Evolutionary conservation across 1,140 invertebrate species (phyloP), one percentile per base, ranked within the genome.

Genomic region (Ephestia elutella): DNA sequence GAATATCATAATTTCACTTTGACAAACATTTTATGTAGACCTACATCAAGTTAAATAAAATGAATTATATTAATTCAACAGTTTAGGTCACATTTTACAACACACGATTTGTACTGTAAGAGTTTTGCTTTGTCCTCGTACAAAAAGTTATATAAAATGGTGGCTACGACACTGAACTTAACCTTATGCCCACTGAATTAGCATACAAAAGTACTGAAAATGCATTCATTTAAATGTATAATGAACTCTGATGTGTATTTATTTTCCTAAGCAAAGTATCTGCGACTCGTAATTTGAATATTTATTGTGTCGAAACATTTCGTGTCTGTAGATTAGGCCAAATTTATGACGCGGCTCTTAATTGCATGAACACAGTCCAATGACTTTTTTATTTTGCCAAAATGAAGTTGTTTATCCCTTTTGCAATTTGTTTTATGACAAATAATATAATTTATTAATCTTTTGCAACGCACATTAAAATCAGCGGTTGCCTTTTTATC

Each of bases 191-290:
- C 60, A 60, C 54, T 56, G 53, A 67, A 87, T 87, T 86, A 70
- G 77, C 82, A 87, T 86, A 86, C 82, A 87, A 85, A 86, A 82
- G 75, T 80, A 78, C 78, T 84, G 78, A 84, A 86, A 85, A 78
- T 70, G 75, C 72, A 78, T 80, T 71, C 38, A 86, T 85, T 83
- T 81, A 59, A 82, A 87, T 86, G 60, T 78, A 63, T 86, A 82
- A 84, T 84, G 66, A 73, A 63, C 58, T 28, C 59, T 53, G 19
- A 49, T 59, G 60, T 62, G 57, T 71, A 66, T 65, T 54, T 62
- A 62, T 71, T 73, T 64, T 64, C 63, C 61, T 58, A 60, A 69
- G 68, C 61, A 67, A 66, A 66, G 59, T 63, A 63, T 71, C 66
- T 48, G 64, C 65, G 56, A 59, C 50, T 55, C 57, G 56, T 32